Percentiles rank a stretch among this genome's conserved stretches.
phyloP scores from a whole-genome alignment of 2,113 vertebrate species.

The Isurus oxyrinchus region DNA sequence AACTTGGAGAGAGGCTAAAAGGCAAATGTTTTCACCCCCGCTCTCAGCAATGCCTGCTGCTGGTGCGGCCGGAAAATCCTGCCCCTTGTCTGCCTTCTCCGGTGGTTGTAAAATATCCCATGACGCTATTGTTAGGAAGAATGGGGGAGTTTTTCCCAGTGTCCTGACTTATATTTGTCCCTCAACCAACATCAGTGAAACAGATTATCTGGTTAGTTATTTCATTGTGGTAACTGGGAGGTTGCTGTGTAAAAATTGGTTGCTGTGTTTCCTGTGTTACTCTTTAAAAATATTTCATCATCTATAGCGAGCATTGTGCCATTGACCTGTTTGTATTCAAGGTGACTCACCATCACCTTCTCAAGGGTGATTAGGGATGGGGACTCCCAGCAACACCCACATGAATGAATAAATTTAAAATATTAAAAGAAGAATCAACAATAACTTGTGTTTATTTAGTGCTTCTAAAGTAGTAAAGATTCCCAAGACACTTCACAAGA shows the following conservation, averaged over 20 bases:
- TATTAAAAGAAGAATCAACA: neutral
- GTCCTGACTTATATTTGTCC: neutral
- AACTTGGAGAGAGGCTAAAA: too few species aligned
- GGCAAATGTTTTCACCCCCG: too few species aligned
- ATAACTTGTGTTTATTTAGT: neutral
- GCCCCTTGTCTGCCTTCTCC: neutral
- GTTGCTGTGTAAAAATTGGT: neutral
- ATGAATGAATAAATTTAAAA: neutral
- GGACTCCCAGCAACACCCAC: neutral
- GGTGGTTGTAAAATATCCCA: neutral
- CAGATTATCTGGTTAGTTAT: neutral
- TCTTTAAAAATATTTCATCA: neutral
- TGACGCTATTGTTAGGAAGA: neutral
- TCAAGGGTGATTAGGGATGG: neutral
- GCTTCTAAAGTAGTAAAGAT: neutral
- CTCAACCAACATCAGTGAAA: neutral
- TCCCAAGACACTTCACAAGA: neutral
- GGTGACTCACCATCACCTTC: neutral
- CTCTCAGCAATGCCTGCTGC: too few species aligned
- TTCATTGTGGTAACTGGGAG: neutral
- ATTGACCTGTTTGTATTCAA: neutral
- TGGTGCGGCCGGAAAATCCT: too few species aligned
- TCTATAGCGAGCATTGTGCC: neutral
- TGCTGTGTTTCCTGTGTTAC: neutral
- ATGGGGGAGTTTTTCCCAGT: neutral